phyloP scores from a whole-genome alignment of 1,140 invertebrate species.

The Spodoptera litura region DNA sequence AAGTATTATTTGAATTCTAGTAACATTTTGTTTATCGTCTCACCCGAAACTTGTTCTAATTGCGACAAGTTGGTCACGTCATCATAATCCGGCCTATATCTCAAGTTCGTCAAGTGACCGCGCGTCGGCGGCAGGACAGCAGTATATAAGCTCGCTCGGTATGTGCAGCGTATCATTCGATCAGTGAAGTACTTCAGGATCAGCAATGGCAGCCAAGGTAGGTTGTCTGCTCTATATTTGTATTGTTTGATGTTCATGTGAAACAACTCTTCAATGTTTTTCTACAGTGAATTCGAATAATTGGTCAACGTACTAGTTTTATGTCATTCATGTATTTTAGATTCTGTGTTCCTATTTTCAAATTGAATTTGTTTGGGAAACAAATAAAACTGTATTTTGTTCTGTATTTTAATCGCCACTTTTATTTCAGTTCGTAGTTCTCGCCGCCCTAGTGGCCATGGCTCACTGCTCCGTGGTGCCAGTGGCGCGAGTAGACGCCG shows the following conservation, averaged over 20 bases:
- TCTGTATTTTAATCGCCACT: neutral
- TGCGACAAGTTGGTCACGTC: neutral
- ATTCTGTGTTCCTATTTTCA: too few relatives aligned
- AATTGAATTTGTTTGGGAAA: too few relatives aligned
- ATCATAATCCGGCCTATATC: slow-evolving; percentile 51
- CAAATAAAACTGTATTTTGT: neutral
- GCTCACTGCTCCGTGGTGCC: slow-evolving; percentile 66
- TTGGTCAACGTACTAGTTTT: too few relatives aligned
- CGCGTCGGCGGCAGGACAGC: slow-evolving; percentile 37
- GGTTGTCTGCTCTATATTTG: slow-evolving; percentile 13
- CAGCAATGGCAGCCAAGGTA: slow-evolving; percentile 71
- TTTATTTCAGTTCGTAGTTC: slow-evolving; percentile 71
- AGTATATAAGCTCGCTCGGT: slow-evolving; percentile 58
- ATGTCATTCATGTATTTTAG: too few relatives aligned
- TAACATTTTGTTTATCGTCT: slow-evolving; percentile 4
- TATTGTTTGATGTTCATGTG: slow-evolving; percentile 30
- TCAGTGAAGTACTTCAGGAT: slow-evolving; percentile 54
- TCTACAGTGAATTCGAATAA: neutral
- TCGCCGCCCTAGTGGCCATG: slow-evolving; percentile 60
- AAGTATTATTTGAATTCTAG: neutral
- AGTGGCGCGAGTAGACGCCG: slow-evolving; percentile 62
- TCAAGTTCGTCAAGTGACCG: slow-evolving; percentile 66
- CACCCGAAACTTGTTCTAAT: slow-evolving; percentile 18
- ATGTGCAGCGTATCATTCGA: slow-evolving; percentile 55
- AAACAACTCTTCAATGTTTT: neutral